A percentile compares a stretch with the other conserved stretches of the same genome.
phyloP scores from a whole-genome alignment of 1,140 invertebrate genomes.

The Choristoneura fumiferana region DNA sequence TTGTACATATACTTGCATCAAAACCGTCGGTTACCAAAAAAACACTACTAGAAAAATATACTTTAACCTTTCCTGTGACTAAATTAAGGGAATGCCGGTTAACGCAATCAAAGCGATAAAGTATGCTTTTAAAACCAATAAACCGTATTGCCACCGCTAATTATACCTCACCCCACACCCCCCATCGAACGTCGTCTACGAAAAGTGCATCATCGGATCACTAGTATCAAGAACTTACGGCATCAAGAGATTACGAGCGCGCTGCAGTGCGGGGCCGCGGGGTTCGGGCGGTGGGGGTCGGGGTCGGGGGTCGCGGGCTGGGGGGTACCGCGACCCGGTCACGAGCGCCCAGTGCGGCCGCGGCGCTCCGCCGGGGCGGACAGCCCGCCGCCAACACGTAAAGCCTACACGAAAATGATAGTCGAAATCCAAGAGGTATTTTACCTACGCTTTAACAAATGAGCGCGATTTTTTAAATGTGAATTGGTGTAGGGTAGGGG shows the following conservation, averaged over 20 bases:
- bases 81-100: too few relatives aligned
- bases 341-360: conserved; percentile 66
- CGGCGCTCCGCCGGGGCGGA: conserved; percentile 64
- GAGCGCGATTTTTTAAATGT: too few relatives aligned
- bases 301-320: conserved; percentile 31
- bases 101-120: too few relatives aligned
- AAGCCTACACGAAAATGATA: conserved; percentile 57
- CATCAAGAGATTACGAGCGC: conserved; percentile 57
- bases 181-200: too few relatives aligned
- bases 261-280: conserved; percentile 62
- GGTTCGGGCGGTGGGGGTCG: conserved; percentile 25
- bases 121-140: too few relatives aligned
- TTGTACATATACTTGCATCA: too few relatives aligned
- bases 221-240: conserved; percentile 71
- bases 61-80: too few relatives aligned
- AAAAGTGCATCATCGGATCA: conserved; percentile 70
- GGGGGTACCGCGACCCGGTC: conserved; percentile 61
- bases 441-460: too few relatives aligned
- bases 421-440: conserved; percentile 73
- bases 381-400: conserved; percentile 45
- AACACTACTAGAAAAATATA: too few relatives aligned
- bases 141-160: too few relatives aligned
- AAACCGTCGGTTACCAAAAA: too few relatives aligned
- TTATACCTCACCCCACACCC: too few relatives aligned
- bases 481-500: background rate